Evolutionary conservation across 2,888 invertebrate species (phyloP).

Genomic region (Bugula neritina): DNA sequence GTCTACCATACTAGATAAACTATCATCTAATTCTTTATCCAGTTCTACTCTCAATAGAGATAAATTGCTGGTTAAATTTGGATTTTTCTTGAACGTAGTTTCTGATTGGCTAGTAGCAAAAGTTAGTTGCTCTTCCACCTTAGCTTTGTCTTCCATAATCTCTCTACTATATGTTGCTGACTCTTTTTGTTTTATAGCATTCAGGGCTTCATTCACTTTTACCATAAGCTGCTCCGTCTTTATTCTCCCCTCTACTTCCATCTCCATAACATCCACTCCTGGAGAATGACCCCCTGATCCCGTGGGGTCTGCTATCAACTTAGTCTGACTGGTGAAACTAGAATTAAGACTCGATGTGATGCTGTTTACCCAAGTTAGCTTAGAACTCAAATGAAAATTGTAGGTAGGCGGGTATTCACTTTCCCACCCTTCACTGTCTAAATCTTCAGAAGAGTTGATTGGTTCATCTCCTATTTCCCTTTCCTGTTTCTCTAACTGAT

Average conservation of each 20-base stretch:
- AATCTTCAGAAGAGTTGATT: neutral
- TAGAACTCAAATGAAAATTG: neutral
- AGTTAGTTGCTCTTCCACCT: too few relatives aligned
- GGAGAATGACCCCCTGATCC: neutral
- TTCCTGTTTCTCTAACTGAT: neutral
- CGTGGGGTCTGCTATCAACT: neutral
- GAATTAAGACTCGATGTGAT: slow-evolving; percentile 9
- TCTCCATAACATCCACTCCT: neutral
- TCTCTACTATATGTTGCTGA: too few relatives aligned
- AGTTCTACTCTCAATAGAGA: too few relatives aligned
- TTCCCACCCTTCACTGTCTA: neutral
- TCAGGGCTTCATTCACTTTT: neutral
- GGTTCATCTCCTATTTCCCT: neutral
- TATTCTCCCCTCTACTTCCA: slow-evolving; percentile 16
- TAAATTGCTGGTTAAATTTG: too few relatives aligned
- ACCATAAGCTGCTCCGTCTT: slow-evolving; percentile 2
- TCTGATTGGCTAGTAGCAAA: too few relatives aligned
- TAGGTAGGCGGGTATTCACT: neutral
- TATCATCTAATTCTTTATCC: too few relatives aligned
- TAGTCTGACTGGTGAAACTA: slow-evolving; percentile 20
- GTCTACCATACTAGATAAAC: too few relatives aligned
- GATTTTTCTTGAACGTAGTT: too few relatives aligned
- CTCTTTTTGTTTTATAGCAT: too few relatives aligned
- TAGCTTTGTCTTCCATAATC: too few relatives aligned
- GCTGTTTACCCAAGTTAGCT: neutral